Evolutionary conservation across 2,113 vertebrate genomes (phyloP).

Genomic region (Regulus satrapa): DNA sequence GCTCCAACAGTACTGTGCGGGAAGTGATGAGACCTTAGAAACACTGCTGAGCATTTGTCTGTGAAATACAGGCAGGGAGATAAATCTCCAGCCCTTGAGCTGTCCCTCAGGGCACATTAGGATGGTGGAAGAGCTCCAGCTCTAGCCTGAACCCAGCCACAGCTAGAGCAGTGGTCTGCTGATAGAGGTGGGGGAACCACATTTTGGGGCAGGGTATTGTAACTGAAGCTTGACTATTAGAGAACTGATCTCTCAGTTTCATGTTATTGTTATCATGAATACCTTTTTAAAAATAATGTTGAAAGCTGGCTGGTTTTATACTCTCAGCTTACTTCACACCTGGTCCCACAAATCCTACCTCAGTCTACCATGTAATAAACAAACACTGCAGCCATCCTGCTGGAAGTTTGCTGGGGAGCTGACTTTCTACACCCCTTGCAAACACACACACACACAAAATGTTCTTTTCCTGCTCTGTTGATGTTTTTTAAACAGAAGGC

Average conservation of each 20-base stretch:
- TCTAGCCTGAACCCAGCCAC: neutral
- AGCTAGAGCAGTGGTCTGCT: neutral
- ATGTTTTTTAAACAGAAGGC: neutral
- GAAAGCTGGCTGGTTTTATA: neutral
- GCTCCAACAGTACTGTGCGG: neutral
- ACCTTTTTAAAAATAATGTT: neutral
- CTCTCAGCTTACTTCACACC: neutral
- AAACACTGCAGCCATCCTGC: neutral
- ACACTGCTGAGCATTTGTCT: neutral
- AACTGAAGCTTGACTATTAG: neutral
- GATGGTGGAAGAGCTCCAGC: neutral
- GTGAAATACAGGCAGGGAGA: neutral
- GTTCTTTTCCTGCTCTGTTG: neutral
- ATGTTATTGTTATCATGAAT: neutral
- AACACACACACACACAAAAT: neutral
- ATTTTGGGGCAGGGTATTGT: neutral
- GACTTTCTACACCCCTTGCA: neutral
- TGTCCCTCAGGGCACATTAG: neutral
- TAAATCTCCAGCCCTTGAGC: neutral
- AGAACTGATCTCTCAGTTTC: neutral
- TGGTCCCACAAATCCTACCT: neutral
- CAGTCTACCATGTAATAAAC: neutral
- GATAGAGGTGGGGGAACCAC: neutral
- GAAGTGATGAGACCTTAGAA: neutral
- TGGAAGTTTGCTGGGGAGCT: too few relatives aligned